Percentiles rank a stretch among this genome's conserved stretches.
phyloP scores from a whole-genome alignment of 2,113 vertebrate species.

The Syngnathus scovelli region DNA sequence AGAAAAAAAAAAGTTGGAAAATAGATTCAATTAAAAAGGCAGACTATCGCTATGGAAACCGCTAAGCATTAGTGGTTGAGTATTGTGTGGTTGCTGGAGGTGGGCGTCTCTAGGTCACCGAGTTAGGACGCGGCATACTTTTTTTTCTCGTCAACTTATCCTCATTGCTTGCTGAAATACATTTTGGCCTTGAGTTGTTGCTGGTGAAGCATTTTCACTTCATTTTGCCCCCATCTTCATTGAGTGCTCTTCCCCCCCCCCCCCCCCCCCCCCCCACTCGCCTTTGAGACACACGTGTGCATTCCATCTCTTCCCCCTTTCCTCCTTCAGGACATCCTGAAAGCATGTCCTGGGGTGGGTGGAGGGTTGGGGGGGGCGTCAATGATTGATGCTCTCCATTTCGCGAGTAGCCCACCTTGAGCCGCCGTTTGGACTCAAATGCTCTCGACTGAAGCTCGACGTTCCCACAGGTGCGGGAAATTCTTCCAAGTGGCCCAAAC shows the following conservation, averaged over 20 bases:
- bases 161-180: constrained; percentile 64
- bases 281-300: constrained; percentile 46
- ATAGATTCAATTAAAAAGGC: no score
- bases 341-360: constrained; percentile 26
- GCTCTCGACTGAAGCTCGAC: constrained; percentile 14
- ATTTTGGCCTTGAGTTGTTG: constrained; percentile 65
- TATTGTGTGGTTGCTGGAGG: no score
- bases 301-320: constrained; percentile 23
- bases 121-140: constrained; percentile 35
- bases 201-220: constrained; percentile 53
- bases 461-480: neutral
- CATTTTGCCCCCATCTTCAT: constrained; percentile 2
- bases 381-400: constrained; percentile 54
- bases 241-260: constrained; percentile 10
- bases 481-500: neutral
- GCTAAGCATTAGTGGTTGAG: no score
- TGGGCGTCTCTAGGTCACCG: no score
- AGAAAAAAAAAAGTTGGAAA: no score
- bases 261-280: constrained; percentile 11
- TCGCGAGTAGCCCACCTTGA: constrained; percentile 38
- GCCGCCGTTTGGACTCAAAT: constrained; percentile 30
- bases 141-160: constrained; percentile 41
- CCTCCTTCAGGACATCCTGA: constrained; percentile 49
- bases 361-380: constrained; percentile 18
- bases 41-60: no score